Percentiles rank a stretch among this genome's conserved stretches.
Conservation (phyloP, 2,888 invertebrate species). For the Philonicus albiceps region DNA sequence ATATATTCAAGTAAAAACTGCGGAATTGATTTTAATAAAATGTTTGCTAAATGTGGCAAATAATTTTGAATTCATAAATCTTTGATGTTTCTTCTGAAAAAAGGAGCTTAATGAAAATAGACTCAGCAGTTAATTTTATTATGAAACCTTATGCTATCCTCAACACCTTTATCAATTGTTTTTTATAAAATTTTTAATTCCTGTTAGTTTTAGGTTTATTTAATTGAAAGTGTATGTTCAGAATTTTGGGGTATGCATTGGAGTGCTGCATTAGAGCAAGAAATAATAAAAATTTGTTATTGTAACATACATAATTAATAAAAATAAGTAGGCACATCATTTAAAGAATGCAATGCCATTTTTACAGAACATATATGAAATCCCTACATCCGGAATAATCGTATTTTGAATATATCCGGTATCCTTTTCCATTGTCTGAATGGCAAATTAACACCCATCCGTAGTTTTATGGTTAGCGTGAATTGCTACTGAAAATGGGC, state of each 20-base stretch:
- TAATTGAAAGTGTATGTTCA: too few relatives aligned
- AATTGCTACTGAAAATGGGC: neutral
- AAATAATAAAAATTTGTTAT: neutral
- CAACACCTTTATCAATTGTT: neutral
- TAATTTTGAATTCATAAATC: too few relatives aligned
- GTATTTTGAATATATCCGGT: neutral
- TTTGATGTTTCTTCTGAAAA: too few relatives aligned
- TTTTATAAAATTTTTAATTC: too few relatives aligned
- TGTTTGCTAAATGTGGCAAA: neutral
- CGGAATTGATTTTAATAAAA: neutral
- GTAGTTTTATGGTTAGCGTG: neutral
- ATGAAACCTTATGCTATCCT: neutral
- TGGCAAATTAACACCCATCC: constrained; percentile 3
- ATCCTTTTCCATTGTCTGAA: neutral
- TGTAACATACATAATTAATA: too few relatives aligned
- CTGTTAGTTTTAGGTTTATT: too few relatives aligned
- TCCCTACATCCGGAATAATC: neutral
- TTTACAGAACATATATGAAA: neutral
- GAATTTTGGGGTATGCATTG: too few relatives aligned
- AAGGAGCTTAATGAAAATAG: too few relatives aligned
- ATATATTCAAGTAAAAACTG: too few relatives aligned
- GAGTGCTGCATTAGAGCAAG: neutral
- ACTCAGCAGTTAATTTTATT: too few relatives aligned
- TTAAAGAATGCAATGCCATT: neutral
- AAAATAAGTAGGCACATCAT: neutral